Percentiles rank a stretch among this genome's conserved stretches.
Conservation (phyloP, 1,140 invertebrate genomes). For the Idris sp. region DNA sequence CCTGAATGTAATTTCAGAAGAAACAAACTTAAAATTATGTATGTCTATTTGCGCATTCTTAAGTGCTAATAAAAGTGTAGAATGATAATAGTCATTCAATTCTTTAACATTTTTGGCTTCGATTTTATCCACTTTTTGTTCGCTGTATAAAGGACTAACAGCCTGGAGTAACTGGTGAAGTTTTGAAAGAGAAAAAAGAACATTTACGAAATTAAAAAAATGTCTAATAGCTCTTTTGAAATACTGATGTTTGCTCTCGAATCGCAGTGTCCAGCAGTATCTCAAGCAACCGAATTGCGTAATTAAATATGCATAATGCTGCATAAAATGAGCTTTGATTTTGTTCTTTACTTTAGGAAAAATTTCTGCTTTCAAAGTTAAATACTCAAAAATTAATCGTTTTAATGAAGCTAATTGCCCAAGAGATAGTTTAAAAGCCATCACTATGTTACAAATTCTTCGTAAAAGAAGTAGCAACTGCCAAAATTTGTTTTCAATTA, state of each 20-base stretch:
- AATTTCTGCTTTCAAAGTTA: constrained; percentile 4
- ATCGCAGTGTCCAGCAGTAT: constrained; percentile 5
- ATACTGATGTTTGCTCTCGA: constrained; percentile 15
- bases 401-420: constrained; percentile 29
- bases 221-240: constrained; percentile 8
- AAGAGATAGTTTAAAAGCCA: constrained; percentile 22
- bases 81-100: background rate
- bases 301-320: constrained; percentile 19
- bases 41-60: background rate
- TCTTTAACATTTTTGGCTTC: background rate
- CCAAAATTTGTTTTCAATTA: constrained; percentile 1
- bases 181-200: constrained; percentile 2
- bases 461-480: constrained; percentile 24
- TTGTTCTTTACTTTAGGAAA: constrained; percentile 23
- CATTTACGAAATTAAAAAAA: constrained; percentile 16
- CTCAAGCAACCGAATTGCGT: constrained; percentile 5
- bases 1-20: constrained; percentile 1
- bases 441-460: constrained; percentile 23
- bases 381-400: constrained; percentile 28
- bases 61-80: background rate
- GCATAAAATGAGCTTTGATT: constrained; percentile 20
- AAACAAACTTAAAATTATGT: constrained; percentile 1
- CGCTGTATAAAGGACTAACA: constrained; percentile 1
- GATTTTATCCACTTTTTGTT: constrained; percentile 4
- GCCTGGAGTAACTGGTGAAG: constrained; percentile 7